Evolutionary conservation across 2,888 invertebrate species (phyloP).

Genomic region (Lepidochrysops patricia): DNA sequence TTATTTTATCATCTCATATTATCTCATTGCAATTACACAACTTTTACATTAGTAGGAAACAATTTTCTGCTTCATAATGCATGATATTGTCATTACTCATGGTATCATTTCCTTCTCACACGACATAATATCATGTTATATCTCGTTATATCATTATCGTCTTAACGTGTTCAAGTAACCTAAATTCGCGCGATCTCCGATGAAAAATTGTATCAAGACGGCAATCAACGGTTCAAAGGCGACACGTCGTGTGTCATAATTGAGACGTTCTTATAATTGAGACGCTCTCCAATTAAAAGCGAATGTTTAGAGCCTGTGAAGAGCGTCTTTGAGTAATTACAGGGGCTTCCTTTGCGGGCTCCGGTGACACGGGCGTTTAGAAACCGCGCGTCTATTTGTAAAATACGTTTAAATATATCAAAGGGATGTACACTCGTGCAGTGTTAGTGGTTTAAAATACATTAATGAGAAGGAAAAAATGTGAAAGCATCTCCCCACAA

Average conservation of each 20-base stretch:
- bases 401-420: conserved; percentile 35
- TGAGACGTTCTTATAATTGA: conserved; percentile 53
- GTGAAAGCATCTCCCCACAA: background rate
- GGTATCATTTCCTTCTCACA: background rate
- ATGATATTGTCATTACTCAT: background rate
- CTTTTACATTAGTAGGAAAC: background rate
- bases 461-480: conserved; percentile 11
- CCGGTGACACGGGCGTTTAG: conserved; percentile 33
- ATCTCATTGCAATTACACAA: too few species aligned
- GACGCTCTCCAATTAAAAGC: conserved; percentile 65
- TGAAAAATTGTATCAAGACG: conserved; percentile 34
- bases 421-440: conserved; percentile 29
- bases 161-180: background rate
- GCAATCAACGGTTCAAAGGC: conserved; percentile 59
- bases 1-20: too few species aligned
- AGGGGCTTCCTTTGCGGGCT: conserved; percentile 38
- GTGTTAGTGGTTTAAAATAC: conserved; percentile 39
- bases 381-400: conserved; percentile 34
- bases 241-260: conserved; percentile 53
- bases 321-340: conserved; percentile 52
- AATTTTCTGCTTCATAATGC: background rate
- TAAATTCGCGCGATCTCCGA: background rate
- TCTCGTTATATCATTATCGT: background rate
- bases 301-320: conserved; percentile 47
- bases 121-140: background rate